Conservation (phyloP, 2,113 vertebrate species). For the Eclectus roratus region DNA sequence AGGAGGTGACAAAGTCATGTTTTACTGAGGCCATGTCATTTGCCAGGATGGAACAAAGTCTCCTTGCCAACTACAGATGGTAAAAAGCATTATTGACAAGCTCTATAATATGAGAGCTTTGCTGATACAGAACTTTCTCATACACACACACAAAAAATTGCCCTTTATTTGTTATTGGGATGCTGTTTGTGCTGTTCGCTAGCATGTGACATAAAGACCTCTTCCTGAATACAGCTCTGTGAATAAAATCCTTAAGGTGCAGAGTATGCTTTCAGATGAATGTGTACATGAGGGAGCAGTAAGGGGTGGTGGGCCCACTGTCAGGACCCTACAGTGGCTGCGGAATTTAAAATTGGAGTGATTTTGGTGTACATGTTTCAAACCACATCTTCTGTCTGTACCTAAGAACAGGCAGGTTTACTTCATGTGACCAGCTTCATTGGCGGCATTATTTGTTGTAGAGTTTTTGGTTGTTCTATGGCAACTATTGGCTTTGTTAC, state of each 20-base stretch:
- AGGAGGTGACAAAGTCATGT: slow-evolving; percentile 41
- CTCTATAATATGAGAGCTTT: not conserved
- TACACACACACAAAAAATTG: not conserved
- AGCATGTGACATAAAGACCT: not conserved
- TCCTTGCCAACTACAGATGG: slow-evolving; percentile 26
- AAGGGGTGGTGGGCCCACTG: not conserved
- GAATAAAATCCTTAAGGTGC: not conserved
- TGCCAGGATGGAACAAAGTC: slow-evolving; percentile 15
- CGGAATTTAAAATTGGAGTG: not conserved
- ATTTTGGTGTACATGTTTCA: not conserved
- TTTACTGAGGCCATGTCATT: slow-evolving; percentile 29
- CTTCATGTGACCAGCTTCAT: not conserved
- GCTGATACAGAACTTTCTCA: not conserved
- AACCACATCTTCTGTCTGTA: not conserved
- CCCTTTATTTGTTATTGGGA: not conserved
- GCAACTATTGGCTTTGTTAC: not conserved
- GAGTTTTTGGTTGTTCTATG: not conserved
- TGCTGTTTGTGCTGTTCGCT: not conserved
- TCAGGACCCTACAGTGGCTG: accelerated
- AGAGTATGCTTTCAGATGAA: not conserved
- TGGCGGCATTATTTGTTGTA: not conserved
- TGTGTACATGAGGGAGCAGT: accelerated
- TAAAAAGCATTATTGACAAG: slow-evolving; percentile 36
- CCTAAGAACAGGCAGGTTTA: not conserved
- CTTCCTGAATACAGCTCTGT: not conserved